phyloP scores from a whole-genome alignment of 2,888 invertebrate genomes.

The Hyppa rectilinea region DNA sequence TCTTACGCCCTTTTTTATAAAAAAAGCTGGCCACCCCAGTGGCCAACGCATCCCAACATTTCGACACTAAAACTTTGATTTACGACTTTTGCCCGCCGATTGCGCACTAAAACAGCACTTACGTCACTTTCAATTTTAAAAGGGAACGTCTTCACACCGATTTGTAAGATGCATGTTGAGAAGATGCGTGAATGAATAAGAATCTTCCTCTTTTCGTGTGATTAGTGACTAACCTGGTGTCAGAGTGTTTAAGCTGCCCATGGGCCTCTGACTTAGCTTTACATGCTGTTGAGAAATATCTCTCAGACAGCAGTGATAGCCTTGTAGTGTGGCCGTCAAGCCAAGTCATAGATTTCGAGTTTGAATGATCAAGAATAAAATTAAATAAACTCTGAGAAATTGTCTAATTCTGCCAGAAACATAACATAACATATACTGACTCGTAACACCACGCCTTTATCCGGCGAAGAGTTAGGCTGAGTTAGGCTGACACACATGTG shows the following conservation, averaged over 20 bases:
- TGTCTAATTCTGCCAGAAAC: background rate
- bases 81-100: constrained; percentile 88
- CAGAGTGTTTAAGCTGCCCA: no score
- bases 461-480: background rate
- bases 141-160: constrained; percentile 80
- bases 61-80: constrained; percentile 91
- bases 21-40: constrained; percentile 88
- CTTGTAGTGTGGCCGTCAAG: no score
- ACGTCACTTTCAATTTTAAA: constrained; percentile 91
- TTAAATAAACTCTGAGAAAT: background rate
- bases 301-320: no score
- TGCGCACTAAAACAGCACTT: constrained; percentile 90
- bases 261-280: no score
- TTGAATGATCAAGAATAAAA: background rate
- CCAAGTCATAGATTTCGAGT: no score
- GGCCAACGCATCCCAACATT: constrained; percentile 90
- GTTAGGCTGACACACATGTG: no score
- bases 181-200: background rate
- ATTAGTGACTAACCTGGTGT: no score
- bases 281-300: no score
- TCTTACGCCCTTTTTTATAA: constrained; percentile 71
- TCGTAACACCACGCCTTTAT: no score
- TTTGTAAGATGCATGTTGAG: constrained; percentile 33
- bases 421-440: no score
- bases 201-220: no score